A percentile compares a stretch with the other conserved stretches of the same genome.
phyloP scores from a whole-genome alignment of 2,888 invertebrate genomes.

The Escarpia spicata region DNA sequence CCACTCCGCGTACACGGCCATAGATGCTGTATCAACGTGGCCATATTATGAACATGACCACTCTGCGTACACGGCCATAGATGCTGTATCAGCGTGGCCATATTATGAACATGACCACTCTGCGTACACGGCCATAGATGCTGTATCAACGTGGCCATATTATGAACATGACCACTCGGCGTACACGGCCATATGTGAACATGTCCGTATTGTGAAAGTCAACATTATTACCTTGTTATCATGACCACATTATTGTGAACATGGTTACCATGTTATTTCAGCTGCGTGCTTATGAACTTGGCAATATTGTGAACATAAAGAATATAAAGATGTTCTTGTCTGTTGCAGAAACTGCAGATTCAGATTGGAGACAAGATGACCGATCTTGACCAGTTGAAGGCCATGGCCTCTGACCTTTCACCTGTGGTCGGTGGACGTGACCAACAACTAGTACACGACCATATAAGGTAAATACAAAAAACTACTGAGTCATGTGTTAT shows the following conservation, averaged over 20 bases:
- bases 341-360: conserved; percentile 50
- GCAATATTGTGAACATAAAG: neutral
- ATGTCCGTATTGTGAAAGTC: neutral
- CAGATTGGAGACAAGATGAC: conserved; percentile 45
- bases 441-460: conserved; percentile 54
- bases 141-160: neutral
- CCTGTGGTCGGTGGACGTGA: conserved; percentile 54
- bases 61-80: neutral
- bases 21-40: neutral
- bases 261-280: neutral
- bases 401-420: conserved; percentile 44
- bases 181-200: no score
- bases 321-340: neutral
- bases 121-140: no score
- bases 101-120: neutral
- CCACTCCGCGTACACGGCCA: no score
- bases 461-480: conserved; percentile 49
- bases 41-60: neutral
- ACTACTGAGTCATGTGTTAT: neutral
- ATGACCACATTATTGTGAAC: neutral
- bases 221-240: neutral
- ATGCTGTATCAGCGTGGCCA: neutral
- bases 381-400: conserved; percentile 46
- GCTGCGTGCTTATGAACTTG: no score
- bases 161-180: neutral